Evolutionary conservation across 2,113 vertebrate species (phyloP).

Genomic region (Anser cygnoides): DNA sequence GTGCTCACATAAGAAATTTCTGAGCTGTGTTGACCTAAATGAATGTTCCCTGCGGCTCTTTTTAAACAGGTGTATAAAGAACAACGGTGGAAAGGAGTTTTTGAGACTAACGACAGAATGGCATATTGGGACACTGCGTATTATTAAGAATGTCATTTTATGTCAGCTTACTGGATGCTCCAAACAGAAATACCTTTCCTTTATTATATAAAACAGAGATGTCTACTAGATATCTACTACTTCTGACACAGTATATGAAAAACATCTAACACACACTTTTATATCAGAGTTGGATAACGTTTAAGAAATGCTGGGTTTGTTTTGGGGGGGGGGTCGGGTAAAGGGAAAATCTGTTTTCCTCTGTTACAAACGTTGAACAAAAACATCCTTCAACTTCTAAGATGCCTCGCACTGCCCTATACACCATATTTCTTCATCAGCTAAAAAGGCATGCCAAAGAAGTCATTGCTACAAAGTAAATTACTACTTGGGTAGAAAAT

Average conservation of each 20-base stretch:
- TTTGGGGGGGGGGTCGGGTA: neutral
- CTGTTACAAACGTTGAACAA: neutral
- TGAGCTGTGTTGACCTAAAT: neutral
- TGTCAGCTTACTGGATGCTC: neutral
- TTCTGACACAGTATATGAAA: neutral
- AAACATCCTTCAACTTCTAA: neutral
- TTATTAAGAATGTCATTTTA: neutral
- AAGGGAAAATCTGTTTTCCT: neutral
- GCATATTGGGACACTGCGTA: neutral
- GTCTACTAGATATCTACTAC: neutral
- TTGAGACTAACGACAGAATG: neutral
- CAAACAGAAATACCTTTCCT: neutral
- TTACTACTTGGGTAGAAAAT: neutral
- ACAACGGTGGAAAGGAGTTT: neutral
- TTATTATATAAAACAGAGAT: neutral
- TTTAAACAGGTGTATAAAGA: slow-evolving; percentile 17
- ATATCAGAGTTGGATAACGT: neutral
- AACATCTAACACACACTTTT: neutral
- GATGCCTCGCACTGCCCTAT: neutral
- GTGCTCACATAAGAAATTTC: neutral
- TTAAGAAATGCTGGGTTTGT: neutral
- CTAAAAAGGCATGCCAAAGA: neutral
- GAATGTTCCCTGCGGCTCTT: neutral
- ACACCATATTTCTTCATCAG: neutral
- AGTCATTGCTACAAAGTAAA: neutral